Percentiles rank a stretch among this genome's conserved stretches.
Evolutionary conservation across 2,888 invertebrate genomes (phyloP).

Genomic region (Drosophila percnosoma): DNA sequence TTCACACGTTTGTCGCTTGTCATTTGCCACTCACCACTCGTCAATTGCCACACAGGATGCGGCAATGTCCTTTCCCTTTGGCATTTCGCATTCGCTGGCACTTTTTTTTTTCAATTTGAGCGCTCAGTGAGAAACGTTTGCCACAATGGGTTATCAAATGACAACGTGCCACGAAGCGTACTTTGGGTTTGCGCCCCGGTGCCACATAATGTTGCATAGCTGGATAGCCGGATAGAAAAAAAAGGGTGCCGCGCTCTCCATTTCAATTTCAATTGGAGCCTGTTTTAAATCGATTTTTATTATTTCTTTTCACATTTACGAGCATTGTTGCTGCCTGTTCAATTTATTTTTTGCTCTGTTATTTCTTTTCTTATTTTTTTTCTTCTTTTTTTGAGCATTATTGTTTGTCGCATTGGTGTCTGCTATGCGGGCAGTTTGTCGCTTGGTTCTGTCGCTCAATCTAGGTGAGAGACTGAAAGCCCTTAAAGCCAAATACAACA

Average conservation of each 20-base stretch:
- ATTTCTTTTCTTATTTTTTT: slow-evolving; percentile 8
- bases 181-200: slow-evolving; percentile 13
- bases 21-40: slow-evolving; percentile 34
- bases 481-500: slow-evolving; percentile 42
- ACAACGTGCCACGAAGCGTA: slow-evolving; percentile 73
- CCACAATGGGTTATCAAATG: slow-evolving; percentile 81
- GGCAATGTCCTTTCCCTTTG: slow-evolving; percentile 53
- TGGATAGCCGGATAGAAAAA: slow-evolving; percentile 22
- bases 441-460: slow-evolving; percentile 34
- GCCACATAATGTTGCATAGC: slow-evolving; percentile 47
- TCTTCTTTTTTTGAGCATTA: slow-evolving; percentile 19
- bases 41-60: slow-evolving; percentile 22
- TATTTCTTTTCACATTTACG: slow-evolving; percentile 61
- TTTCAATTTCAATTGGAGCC: slow-evolving; percentile 78
- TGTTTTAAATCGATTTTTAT: slow-evolving; percentile 79
- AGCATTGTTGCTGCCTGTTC: slow-evolving; percentile 31
- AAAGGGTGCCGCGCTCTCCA: slow-evolving; percentile 52
- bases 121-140: slow-evolving; percentile 59
- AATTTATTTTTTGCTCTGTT: slow-evolving; percentile 15
- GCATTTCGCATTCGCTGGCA: slow-evolving; percentile 52
- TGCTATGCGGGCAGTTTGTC: slow-evolving; percentile 52
- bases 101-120: slow-evolving; percentile 74
- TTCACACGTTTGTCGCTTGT: slow-evolving; percentile 67
- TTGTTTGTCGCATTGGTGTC: slow-evolving; percentile 33
- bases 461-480: slow-evolving; percentile 39